Conservation (phyloP, 2,797 vertebrate species). For the Coregonus suidteri region DNA sequence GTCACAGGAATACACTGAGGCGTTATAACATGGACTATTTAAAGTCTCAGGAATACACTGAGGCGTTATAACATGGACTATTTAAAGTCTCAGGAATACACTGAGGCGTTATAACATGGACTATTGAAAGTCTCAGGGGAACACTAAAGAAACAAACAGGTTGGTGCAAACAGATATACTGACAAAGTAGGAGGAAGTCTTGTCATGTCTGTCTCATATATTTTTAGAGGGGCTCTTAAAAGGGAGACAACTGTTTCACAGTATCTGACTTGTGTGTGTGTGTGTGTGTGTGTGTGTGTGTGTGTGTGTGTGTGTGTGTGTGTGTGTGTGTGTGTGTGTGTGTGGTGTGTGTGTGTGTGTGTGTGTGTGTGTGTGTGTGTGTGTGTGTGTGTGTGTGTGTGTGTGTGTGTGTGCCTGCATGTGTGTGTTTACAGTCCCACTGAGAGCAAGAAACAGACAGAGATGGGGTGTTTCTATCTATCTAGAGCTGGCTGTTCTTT, state of each 20-base stretch:
- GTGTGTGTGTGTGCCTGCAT: slow-evolving; percentile 6
- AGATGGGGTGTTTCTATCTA: slow-evolving; percentile 27
- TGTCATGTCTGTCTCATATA: slow-evolving; percentile 65
- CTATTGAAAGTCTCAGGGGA: slow-evolving; percentile 61
- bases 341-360: not conserved
- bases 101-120: slow-evolving; percentile 66
- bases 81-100: slow-evolving; percentile 60
- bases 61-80: slow-evolving; percentile 68
- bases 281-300: slow-evolving; percentile 42
- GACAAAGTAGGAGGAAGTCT: slow-evolving; percentile 57
- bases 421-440: slow-evolving; percentile 35
- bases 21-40: slow-evolving; percentile 64
- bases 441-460: slow-evolving; percentile 44
- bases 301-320: not conserved
- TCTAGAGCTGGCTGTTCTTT: slow-evolving; percentile 40
- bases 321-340: not conserved
- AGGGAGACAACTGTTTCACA: slow-evolving; percentile 51
- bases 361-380: slow-evolving; percentile 44
- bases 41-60: slow-evolving; percentile 60
- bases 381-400: not conserved
- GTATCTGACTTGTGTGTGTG: slow-evolving; percentile 14
- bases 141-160: slow-evolving; percentile 57
- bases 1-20: slow-evolving; percentile 28
- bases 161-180: slow-evolving; percentile 50
- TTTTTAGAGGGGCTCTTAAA: slow-evolving; percentile 64